These are phyloP conservation scores for Mimas tiliae DNA, from an alignment of 2,888 invertebrate species.

Conservation along the genomic window DNA sequence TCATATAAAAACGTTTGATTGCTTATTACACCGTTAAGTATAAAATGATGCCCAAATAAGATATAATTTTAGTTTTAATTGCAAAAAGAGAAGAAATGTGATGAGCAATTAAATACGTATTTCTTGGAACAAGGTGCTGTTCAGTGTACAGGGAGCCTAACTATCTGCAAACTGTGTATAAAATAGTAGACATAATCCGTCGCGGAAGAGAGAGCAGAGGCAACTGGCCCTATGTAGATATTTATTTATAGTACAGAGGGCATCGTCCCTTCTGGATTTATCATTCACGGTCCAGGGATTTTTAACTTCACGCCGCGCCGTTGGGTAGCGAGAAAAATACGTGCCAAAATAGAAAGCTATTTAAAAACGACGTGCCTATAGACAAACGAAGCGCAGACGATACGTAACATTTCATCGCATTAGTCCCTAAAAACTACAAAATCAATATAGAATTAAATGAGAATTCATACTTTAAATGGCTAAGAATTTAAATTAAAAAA, in stretches of 20 bases:
- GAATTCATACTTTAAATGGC: too few species aligned
- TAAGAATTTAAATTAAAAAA: background rate
- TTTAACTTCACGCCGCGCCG: conserved; percentile 43
- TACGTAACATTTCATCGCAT: background rate
- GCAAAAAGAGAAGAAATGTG: conserved; percentile 32
- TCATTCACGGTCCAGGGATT: conserved; percentile 58
- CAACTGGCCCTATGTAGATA: conserved; percentile 52
- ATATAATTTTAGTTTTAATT: conserved; percentile 6
- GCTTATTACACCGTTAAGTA: conserved; percentile 23
- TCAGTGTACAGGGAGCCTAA: conserved; percentile 24
- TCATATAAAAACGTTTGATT: conserved; percentile 26
- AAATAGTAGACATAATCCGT: conserved; percentile 45
- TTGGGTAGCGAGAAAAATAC: conserved; percentile 28
- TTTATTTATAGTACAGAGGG: conserved; percentile 52
- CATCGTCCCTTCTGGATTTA: conserved; percentile 65
- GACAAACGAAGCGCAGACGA: background rate
- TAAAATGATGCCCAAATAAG: conserved; percentile 19
- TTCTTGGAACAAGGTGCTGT: conserved; percentile 31
- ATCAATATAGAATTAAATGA: background rate
- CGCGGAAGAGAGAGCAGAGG: conserved; percentile 55
- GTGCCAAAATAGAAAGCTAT: conserved; percentile 21
- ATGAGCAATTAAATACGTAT: conserved; percentile 37
- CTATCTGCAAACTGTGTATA: conserved; percentile 40
- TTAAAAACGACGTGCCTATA: conserved; percentile 13
- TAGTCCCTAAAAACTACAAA: background rate